Percentiles rank a stretch among this genome's conserved stretches.
Conservation (phyloP, 1,140 invertebrate genomes). For the Lordiphosa clarofinis region DNA sequence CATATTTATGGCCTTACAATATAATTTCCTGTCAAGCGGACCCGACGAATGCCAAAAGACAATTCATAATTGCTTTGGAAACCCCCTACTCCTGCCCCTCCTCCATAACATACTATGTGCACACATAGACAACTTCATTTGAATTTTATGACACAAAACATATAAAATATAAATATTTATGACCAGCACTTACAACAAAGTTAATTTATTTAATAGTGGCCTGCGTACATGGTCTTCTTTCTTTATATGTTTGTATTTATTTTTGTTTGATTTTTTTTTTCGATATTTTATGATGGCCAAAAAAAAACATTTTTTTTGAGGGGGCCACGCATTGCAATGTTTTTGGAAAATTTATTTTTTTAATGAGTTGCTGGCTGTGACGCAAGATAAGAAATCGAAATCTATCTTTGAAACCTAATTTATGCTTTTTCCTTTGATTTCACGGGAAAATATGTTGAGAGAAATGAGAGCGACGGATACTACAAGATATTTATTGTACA, state of each 20-base stretch:
- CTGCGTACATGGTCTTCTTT: constrained; percentile 16
- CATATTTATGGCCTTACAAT: constrained; percentile 69
- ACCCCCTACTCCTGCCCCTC: constrained; percentile 1
- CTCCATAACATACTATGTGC: constrained; percentile 1
- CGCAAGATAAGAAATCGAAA: no score
- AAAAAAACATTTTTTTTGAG: constrained; percentile 22
- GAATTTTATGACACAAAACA: constrained; percentile 64
- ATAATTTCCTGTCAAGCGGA: constrained; percentile 68
- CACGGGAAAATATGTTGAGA: no score
- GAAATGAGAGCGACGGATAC: no score
- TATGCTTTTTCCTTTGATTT: no score
- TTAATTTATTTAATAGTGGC: constrained; percentile 77
- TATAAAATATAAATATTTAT: constrained; percentile 70
- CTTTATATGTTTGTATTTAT: constrained; percentile 7
- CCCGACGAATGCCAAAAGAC: constrained; percentile 52
- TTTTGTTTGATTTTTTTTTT: constrained; percentile 8
- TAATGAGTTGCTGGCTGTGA: constrained; percentile 17
- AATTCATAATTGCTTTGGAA: constrained; percentile 72
- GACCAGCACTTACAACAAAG: constrained; percentile 75
- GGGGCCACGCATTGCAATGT: constrained; percentile 2
- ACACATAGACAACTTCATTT: constrained; percentile 62
- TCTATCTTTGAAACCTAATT: no score
- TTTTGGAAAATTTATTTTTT: constrained; percentile 19
- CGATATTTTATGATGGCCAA: constrained; percentile 23
- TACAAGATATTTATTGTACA: no score